Evolutionary conservation across 2,797 vertebrate species (phyloP).

Genomic region (Percopsis omiscomaycus): DNA sequence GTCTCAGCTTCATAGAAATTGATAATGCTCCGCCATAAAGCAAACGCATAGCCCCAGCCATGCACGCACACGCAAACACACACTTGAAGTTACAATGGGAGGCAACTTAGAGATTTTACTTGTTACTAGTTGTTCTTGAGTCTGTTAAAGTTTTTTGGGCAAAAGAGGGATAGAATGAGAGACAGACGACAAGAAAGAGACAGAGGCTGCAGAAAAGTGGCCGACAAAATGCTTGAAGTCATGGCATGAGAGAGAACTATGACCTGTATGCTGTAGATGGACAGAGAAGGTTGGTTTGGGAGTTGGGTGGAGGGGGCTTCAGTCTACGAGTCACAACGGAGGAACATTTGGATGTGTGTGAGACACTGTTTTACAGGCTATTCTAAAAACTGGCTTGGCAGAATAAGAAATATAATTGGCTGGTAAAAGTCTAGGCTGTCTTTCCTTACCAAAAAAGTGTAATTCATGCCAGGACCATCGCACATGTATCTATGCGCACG

Average conservation of each 20-base stretch:
- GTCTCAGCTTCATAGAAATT: conserved; percentile 42
- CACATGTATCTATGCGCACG: conserved; percentile 28
- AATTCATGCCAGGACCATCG: conserved; percentile 25
- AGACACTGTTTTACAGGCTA: no score
- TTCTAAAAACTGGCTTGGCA: conserved; percentile 27
- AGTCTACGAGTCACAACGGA: no score
- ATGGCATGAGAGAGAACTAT: no score
- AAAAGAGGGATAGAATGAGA: neutral
- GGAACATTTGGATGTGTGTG: no score
- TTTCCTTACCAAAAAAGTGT: conserved; percentile 20
- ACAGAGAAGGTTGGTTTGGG: no score
- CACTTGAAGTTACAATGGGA: neutral
- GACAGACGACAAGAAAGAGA: neutral
- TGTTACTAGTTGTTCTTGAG: conserved; percentile 7
- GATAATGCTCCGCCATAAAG: conserved; percentile 24
- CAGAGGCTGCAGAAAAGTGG: no score
- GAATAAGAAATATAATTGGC: conserved; percentile 50
- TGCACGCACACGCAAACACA: neutral
- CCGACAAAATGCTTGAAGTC: no score
- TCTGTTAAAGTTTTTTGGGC: neutral
- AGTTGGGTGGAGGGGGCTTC: no score
- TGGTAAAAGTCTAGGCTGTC: conserved; percentile 18
- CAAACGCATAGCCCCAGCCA: conserved; percentile 4
- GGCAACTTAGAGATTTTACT: conserved; percentile 3
- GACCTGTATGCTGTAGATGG: no score